Evolutionary conservation across 2,113 vertebrate genomes (phyloP).

Genomic region (Apodemus speciosus): DNA sequence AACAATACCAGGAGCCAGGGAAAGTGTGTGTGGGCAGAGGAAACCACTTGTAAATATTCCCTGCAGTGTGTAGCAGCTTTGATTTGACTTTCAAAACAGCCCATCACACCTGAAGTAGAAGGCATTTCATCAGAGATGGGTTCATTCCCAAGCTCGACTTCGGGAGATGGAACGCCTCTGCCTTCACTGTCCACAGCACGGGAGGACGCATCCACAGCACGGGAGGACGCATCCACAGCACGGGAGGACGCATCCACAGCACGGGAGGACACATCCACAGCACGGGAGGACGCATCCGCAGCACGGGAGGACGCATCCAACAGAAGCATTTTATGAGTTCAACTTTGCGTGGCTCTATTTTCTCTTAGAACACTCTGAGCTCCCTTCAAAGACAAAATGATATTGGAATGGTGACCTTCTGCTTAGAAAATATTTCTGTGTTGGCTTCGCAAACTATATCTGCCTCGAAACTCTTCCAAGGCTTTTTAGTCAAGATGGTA

Average conservation of each 20-base stretch:
- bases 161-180: neutral
- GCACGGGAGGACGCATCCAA: neutral
- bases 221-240: neutral
- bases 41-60: neutral
- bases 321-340: conserved; percentile 9
- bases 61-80: neutral
- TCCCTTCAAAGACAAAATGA: neutral
- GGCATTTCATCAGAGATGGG: neutral
- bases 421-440: conserved; percentile 20
- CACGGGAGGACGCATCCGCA: neutral
- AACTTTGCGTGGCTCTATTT: neutral
- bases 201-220: neutral
- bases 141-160: neutral
- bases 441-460: neutral
- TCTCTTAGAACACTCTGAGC: neutral
- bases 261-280: neutral
- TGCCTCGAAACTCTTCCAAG: neutral
- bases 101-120: neutral
- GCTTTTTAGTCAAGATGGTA: neutral
- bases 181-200: neutral
- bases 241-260: neutral
- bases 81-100: neutral
- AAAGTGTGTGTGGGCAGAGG: neutral
- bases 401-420: neutral
- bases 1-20: neutral